phyloP scores from a whole-genome alignment of 1,140 invertebrate species.

The Melanaphis sacchari region DNA sequence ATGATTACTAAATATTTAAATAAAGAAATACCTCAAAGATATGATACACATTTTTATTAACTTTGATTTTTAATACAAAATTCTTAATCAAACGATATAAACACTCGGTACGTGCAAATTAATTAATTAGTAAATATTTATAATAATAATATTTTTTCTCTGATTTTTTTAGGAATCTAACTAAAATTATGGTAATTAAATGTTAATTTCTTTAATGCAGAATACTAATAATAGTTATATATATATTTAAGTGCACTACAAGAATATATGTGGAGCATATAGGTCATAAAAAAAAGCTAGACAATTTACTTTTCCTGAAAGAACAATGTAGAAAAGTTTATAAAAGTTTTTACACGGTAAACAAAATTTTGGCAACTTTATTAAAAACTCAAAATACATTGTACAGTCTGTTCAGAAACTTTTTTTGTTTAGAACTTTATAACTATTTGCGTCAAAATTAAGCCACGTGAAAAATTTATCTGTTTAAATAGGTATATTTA shows the following conservation, averaged over 20 bases:
- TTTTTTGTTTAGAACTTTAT: neutral
- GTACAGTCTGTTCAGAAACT: neutral
- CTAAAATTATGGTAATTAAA: neutral
- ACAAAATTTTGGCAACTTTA: constrained; percentile 33
- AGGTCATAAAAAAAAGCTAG: constrained; percentile 22
- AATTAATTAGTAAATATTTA: neutral
- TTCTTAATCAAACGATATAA: neutral
- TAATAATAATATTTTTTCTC: neutral
- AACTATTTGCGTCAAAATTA: constrained; percentile 5
- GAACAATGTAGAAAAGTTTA: constrained; percentile 27
- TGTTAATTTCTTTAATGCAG: neutral
- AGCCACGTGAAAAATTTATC: neutral
- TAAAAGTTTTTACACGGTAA: constrained; percentile 15
- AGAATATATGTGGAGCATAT: neutral
- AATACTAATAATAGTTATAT: neutral
- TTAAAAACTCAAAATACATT: constrained; percentile 13
- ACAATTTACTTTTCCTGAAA: neutral
- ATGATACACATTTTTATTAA: neutral
- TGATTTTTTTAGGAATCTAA: neutral
- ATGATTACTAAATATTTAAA: no score
- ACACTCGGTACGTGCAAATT: neutral
- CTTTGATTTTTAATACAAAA: neutral
- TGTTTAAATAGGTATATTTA: neutral
- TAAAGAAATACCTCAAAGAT: no score
- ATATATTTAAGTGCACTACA: neutral